Base-by-base conservation (phyloP, 2,113 vertebrate genomes). In the Ibidorhyncha struthersii region DNA sequence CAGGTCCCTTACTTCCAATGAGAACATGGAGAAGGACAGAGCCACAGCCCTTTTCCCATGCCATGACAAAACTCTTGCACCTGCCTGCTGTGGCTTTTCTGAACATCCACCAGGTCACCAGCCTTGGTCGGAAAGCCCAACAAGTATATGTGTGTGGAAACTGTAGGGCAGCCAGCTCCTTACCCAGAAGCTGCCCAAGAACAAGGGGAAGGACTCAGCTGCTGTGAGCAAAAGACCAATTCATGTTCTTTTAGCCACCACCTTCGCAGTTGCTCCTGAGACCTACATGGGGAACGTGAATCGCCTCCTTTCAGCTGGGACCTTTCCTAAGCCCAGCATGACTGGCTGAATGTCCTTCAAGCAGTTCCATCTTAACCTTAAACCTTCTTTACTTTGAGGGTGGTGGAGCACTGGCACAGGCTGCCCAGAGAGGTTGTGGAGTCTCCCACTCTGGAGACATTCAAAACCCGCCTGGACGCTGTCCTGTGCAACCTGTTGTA, bases 71-170 rank as follows among this genome's bases (percentile, higher is more conserved):
- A 41, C 17, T 38, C 9, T 81, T 65, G 25, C 32, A 50, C 8
- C 32, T 36, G 2, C 7, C 2, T 74, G 50, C 25, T 12, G 4
- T 36, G 55, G 38, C 34, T 82, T 90, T 77, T 66, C 62, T 72
- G 47, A 95, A 23, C 27, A 50, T 11, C 34, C 61, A 82, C 18
- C 47, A 45, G 16, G 20, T 71, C 21, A 21, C 12, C n/a, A 63
- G 27, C 23, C 56, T 66, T 38, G 23, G 43, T 41, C 1, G 2
- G 85, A 82, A 90, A 80, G 43, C 34, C 27, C 53, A 74, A 8
- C 32, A n/a, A 41, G 21, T 16, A 55, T 8, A 12, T 2, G 13
- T 2, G 0, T 16, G 12, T 0, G 2, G 59, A 27, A 89, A 40
- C 21, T 29, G 26, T 14, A 30, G 30, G 34, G 50, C 34, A 83